phyloP scores from a whole-genome alignment of 1,140 invertebrate genomes.

The Planococcus citri region DNA sequence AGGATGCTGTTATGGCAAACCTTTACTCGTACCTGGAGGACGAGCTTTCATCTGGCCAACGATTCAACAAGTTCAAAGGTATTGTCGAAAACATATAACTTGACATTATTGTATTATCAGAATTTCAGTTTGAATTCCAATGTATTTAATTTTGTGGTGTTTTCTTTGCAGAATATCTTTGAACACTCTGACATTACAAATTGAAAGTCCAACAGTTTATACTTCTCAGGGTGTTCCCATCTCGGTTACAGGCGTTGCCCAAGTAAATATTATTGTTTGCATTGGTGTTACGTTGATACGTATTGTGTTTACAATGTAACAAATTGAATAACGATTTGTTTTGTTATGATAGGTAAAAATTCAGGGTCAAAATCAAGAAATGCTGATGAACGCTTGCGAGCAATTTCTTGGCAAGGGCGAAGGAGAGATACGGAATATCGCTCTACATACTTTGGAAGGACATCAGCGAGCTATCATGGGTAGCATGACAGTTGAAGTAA shows the following conservation, averaged over 20 bases:
- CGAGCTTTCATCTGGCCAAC: conserved; percentile 93
- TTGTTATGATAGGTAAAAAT: conserved; percentile 68
- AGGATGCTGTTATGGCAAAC: conserved; percentile 88
- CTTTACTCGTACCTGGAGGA: conserved; percentile 82
- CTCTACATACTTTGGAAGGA: conserved; percentile 89
- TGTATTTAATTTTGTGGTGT: too few species aligned
- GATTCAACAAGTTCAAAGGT: conserved; percentile 89
- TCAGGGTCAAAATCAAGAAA: conserved; percentile 93
- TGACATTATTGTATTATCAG: too few species aligned
- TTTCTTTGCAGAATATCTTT: conserved; percentile 64
- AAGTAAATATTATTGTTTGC: conserved; percentile 52
- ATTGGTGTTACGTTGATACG: conserved; percentile 21
- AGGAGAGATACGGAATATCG: conserved; percentile 81
- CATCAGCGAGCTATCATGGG: conserved; percentile 98
- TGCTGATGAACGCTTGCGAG: conserved; percentile 90
- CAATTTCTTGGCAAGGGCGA: conserved; percentile 90
- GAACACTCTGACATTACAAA: conserved; percentile 91
- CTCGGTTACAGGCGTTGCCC: conserved; percentile 92
- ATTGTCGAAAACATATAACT: conserved; percentile 27
- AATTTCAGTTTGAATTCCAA: too few species aligned
- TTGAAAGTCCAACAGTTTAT: conserved; percentile 83
- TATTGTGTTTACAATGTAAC: background rate
- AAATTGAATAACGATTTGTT: background rate
- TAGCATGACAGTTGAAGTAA: conserved; percentile 91
- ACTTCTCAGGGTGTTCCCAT: conserved; percentile 94